phyloP scores from a whole-genome alignment of 2,113 vertebrate genomes.

The Clarias macrocephalus region DNA sequence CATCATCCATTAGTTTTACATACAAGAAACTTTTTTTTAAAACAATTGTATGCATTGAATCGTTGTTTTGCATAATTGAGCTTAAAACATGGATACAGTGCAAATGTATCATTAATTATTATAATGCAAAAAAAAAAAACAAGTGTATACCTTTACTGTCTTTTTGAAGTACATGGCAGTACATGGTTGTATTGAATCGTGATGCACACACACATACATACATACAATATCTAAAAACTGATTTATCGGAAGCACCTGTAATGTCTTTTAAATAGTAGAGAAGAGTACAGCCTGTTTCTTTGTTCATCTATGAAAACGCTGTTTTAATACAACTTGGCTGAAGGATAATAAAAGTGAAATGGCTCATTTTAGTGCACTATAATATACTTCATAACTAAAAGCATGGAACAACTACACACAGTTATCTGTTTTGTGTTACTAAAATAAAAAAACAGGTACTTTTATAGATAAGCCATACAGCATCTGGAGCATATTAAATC shows the following conservation, averaged over 20 bases:
- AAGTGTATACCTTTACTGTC: conserved; percentile 12
- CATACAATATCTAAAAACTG: neutral
- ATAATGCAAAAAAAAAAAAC: conserved; percentile 1
- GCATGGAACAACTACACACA: conserved; percentile 53
- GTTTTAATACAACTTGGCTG: conserved; percentile 45
- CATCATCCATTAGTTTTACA: conserved; percentile 6
- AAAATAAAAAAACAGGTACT: conserved; percentile 25
- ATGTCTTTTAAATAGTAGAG: conserved; percentile 1
- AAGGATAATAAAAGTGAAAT: conserved; percentile 59
- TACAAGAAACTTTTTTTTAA: neutral
- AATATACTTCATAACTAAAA: conserved; percentile 58
- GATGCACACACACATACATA: neutral
- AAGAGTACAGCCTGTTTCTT: conserved; percentile 23
- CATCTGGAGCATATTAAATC: conserved; percentile 60
- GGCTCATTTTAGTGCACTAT: conserved; percentile 54
- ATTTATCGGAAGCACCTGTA: conserved; percentile 2
- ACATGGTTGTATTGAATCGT: conserved; percentile 12
- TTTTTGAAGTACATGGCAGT: conserved; percentile 11
- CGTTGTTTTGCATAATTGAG: conserved; percentile 13
- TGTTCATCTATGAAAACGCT: conserved; percentile 48
- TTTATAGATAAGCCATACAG: conserved; percentile 50
- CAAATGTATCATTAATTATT: conserved; percentile 17
- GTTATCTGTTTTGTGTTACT: conserved; percentile 55
- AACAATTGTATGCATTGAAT: neutral
- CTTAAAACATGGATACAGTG: conserved; percentile 11